phyloP scores from a whole-genome alignment of 2,797 vertebrate genomes.

The Zalophus californianus region DNA sequence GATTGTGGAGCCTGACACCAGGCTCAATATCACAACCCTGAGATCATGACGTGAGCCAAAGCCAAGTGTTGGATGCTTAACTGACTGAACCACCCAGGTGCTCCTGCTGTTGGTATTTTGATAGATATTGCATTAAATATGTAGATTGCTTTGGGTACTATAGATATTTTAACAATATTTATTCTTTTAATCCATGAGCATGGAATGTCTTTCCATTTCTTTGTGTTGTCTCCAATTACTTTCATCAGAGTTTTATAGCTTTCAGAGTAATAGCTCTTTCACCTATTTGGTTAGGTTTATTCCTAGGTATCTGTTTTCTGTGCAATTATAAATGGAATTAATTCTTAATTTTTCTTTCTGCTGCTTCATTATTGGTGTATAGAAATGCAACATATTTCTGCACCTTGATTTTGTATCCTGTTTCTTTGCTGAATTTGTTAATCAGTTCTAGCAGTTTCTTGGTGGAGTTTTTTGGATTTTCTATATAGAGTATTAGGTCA shows the following conservation, averaged over 20 bases:
- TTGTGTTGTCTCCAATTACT: background rate
- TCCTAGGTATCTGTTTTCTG: background rate
- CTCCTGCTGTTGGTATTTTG: background rate
- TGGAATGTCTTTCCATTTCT: background rate
- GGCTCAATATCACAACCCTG: background rate
- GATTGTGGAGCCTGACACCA: background rate
- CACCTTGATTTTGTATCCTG: background rate
- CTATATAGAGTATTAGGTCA: background rate
- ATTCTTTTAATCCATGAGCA: background rate
- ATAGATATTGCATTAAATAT: background rate
- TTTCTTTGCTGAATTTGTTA: background rate
- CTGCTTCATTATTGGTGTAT: background rate
- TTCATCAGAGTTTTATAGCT: background rate
- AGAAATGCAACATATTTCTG: background rate
- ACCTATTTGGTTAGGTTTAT: background rate
- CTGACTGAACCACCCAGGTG: background rate
- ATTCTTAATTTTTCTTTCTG: background rate
- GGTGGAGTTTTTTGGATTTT: background rate
- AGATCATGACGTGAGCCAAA: background rate
- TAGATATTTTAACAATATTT: background rate
- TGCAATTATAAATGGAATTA: background rate
- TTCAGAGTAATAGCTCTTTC: background rate
- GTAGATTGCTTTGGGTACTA: background rate
- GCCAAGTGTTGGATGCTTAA: background rate
- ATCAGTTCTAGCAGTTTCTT: background rate